Conservation (phyloP, 2,888 invertebrate genomes). For the Drosophila meridionalis region DNA sequence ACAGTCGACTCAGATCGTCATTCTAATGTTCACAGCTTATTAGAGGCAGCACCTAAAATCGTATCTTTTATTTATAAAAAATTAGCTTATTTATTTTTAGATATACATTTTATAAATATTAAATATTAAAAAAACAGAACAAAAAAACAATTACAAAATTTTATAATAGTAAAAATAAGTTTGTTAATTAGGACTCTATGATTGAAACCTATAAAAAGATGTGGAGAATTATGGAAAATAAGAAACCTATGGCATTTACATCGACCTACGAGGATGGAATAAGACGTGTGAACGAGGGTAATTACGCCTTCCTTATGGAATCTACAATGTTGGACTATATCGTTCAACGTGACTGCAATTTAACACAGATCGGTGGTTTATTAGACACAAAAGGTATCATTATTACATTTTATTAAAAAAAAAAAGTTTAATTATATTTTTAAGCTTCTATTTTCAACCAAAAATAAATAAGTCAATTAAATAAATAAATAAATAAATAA, state of each 20-base stretch:
- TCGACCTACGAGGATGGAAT: slow-evolving; percentile 91
- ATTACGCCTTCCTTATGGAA: slow-evolving; percentile 96
- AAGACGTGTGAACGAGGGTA: slow-evolving; percentile 90
- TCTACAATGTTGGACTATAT: slow-evolving; percentile 94
- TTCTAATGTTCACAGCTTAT: too few relatives aligned
- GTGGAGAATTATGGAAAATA: slow-evolving; percentile 93
- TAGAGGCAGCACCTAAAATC: too few relatives aligned
- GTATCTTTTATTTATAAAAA: too few relatives aligned
- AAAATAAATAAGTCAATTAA: too few relatives aligned
- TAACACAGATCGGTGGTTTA: slow-evolving; percentile 94
- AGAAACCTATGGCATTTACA: slow-evolving; percentile 90
- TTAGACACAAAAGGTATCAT: slow-evolving; percentile 90
- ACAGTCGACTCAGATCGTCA: too few relatives aligned
- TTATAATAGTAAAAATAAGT: not conserved
- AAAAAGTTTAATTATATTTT: too few relatives aligned
- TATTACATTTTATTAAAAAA: too few relatives aligned
- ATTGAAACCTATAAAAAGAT: slow-evolving; percentile 92
- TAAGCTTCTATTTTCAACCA: too few relatives aligned
- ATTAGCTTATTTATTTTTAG: too few relatives aligned
- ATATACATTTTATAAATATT: too few relatives aligned
- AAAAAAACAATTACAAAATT: not conserved
- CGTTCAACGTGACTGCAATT: slow-evolving; percentile 92
- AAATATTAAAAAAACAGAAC: too few relatives aligned
- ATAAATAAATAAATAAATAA: too few relatives aligned
- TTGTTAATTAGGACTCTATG: slow-evolving; percentile 89